These are phyloP conservation scores for Galeopsomyia nigrocyanea DNA, from an alignment of 2,888 invertebrate species.

Conservation along the genomic window DNA sequence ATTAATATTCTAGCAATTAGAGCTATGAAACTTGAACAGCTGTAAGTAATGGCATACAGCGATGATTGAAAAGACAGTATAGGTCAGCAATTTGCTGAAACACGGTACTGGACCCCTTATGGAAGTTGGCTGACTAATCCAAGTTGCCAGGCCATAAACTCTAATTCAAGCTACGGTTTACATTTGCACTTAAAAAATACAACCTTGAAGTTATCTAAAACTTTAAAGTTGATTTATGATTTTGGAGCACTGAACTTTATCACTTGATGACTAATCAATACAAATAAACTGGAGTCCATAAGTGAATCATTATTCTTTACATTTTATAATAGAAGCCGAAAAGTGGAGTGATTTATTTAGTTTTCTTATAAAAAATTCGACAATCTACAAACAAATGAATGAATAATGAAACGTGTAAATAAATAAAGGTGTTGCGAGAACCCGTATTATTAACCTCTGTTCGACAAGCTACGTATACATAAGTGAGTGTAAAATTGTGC, in stretches of 20 bases:
- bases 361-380: too few relatives aligned
- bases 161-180: slow-evolving; percentile 14
- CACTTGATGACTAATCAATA: slow-evolving; percentile 7
- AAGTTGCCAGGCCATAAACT: slow-evolving; percentile 17
- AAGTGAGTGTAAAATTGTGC: too few relatives aligned
- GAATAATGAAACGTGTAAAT: too few relatives aligned
- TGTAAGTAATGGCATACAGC: slow-evolving; percentile 17
- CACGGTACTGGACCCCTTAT: slow-evolving; percentile 16
- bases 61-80: slow-evolving; percentile 32
- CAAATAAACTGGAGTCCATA: not conserved
- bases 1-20: slow-evolving; percentile 25
- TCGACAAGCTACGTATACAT: too few relatives aligned
- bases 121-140: slow-evolving; percentile 33
- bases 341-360: too few relatives aligned
- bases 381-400: too few relatives aligned
- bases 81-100: slow-evolving; percentile 31
- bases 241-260: slow-evolving; percentile 4
- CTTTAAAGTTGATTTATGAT: not conserved
- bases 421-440: too few relatives aligned
- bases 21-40: slow-evolving; percentile 21
- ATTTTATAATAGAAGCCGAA: too few relatives aligned
- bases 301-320: slow-evolving; percentile 1
- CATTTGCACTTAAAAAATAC: not conserved
- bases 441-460: too few relatives aligned
- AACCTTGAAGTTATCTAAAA: not conserved